Evolutionary conservation across 2,113 vertebrate genomes (phyloP).

Genomic region (Chunga burmeisteri): DNA sequence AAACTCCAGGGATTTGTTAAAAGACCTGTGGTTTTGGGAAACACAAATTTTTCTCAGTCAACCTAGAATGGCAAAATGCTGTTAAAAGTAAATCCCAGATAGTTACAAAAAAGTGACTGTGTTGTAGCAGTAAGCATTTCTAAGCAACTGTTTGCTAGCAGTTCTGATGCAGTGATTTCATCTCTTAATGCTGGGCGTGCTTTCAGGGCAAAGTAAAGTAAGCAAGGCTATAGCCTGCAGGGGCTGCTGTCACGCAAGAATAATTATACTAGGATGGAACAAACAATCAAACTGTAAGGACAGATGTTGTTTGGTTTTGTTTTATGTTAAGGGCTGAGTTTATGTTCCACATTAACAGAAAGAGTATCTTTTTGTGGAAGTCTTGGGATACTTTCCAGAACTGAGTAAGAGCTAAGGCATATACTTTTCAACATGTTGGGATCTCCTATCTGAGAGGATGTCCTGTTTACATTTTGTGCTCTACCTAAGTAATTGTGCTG

Average conservation of each 20-base stretch:
- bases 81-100: background rate
- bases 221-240: slow-evolving; percentile 72
- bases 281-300: slow-evolving; percentile 64
- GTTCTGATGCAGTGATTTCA: background rate
- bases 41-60: background rate
- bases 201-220: slow-evolving; percentile 32
- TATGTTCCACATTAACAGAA: slow-evolving; percentile 66
- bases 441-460: slow-evolving; percentile 77
- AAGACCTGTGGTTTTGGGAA: background rate
- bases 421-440: slow-evolving; percentile 76
- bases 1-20: background rate
- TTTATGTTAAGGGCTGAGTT: slow-evolving; percentile 71
- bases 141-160: background rate
- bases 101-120: background rate
- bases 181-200: background rate
- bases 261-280: slow-evolving; percentile 49
- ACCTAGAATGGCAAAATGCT: background rate
- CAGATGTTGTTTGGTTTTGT: slow-evolving; percentile 67
- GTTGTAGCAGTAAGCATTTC: background rate
- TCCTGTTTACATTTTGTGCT: slow-evolving; percentile 80
- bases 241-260: slow-evolving; percentile 76
- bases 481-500: slow-evolving; percentile 66
- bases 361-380: slow-evolving; percentile 70
- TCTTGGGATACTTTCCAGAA: slow-evolving; percentile 72
- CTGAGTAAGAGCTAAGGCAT: slow-evolving; percentile 65